phyloP scores from a whole-genome alignment of 2,113 vertebrate genomes.

The Hipposideros armiger region DNA sequence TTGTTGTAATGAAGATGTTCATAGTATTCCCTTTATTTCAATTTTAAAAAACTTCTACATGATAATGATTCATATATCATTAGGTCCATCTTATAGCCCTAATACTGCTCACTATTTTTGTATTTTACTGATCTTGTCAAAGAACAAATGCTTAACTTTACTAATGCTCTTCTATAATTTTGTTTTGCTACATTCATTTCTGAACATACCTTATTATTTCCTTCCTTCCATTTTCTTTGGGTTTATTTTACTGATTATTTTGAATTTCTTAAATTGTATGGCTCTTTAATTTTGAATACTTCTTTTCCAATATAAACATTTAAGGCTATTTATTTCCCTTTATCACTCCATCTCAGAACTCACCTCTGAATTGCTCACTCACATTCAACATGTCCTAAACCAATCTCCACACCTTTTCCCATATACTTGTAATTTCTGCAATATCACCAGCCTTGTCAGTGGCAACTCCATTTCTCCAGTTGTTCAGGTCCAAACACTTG shows the following conservation, averaged over 20 bases:
- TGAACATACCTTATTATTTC: background rate
- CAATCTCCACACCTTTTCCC: background rate
- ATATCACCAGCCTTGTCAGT: background rate
- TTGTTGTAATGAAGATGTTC: background rate
- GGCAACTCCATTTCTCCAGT: background rate
- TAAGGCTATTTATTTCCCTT: background rate
- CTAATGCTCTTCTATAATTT: background rate
- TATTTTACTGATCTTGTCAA: constrained; percentile 3
- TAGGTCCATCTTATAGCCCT: background rate
- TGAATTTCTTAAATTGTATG: background rate
- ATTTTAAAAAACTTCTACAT: background rate
- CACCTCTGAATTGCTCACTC: background rate
- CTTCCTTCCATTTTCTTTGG: background rate
- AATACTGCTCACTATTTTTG: background rate
- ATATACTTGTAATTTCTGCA: background rate
- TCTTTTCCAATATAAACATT: background rate
- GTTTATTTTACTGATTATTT: background rate
- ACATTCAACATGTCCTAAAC: background rate
- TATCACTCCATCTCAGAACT: background rate
- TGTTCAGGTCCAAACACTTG: background rate
- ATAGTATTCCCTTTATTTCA: background rate
- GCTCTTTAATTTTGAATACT: background rate
- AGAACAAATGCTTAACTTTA: background rate
- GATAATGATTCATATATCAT: background rate
- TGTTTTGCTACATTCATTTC: background rate